Percentiles rank a stretch among this genome's conserved stretches.
Evolutionary conservation across 2,888 invertebrate genomes (phyloP).

Genomic region (Syrista parreyssii): DNA sequence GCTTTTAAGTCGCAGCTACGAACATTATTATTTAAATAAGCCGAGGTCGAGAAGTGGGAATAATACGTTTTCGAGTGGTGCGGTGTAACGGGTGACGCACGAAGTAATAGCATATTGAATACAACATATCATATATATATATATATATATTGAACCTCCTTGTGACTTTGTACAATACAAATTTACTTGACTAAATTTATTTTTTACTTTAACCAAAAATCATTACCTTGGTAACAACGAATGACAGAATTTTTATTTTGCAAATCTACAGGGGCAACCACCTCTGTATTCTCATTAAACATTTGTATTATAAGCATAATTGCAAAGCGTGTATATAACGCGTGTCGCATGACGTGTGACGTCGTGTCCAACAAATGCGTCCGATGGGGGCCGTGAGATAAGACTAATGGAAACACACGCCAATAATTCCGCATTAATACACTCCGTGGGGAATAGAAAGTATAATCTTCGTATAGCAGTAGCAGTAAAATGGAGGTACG

Average conservation of each 20-base stretch:
- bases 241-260: not conserved
- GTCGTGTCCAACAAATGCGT: constrained; percentile 31
- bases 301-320: not conserved
- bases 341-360: constrained; percentile 29
- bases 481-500: not conserved
- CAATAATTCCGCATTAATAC: constrained; percentile 45
- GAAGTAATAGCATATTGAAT: not conserved
- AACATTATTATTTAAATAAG: constrained; percentile 57
- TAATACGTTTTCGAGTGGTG: constrained; percentile 2
- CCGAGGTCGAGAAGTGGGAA: not conserved
- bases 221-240: too few species aligned
- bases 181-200: not conserved
- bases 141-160: not conserved
- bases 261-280: not conserved
- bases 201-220: not conserved
- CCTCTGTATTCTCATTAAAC: not conserved
- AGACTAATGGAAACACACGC: constrained; percentile 51
- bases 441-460: not conserved
- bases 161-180: not conserved
- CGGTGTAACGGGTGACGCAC: not conserved
- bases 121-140: not conserved
- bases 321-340: constrained; percentile 6
- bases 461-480: not conserved
- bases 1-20: constrained; percentile 47
- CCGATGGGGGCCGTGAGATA: constrained; percentile 35